Evolutionary conservation across 2,797 vertebrate species (phyloP).

Genomic region (Melanotaenia nigrans): DNA sequence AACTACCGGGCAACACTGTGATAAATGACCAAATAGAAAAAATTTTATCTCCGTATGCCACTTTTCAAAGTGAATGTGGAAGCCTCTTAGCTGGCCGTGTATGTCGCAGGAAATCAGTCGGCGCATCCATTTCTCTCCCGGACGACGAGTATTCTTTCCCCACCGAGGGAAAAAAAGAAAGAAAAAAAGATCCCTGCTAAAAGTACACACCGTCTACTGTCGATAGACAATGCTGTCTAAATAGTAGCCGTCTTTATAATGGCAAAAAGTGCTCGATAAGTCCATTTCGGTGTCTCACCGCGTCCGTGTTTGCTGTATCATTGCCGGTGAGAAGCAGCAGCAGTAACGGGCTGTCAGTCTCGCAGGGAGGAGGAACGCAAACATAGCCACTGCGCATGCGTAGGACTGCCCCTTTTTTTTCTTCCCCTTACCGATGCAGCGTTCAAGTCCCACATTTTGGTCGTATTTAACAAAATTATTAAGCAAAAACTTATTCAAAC

Average conservation of each 20-base stretch:
- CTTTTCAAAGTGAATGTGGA: constrained; percentile 19
- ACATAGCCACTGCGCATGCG: constrained; percentile 59
- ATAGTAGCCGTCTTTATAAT: constrained; percentile 42
- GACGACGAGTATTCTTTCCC: constrained; percentile 50
- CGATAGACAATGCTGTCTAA: constrained; percentile 2
- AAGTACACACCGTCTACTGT: constrained; percentile 9
- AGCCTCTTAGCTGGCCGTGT: constrained; percentile 62
- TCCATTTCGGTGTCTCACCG: constrained; percentile 53
- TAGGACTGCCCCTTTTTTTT: neutral
- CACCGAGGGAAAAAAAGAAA: neutral
- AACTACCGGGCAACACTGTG: neutral
- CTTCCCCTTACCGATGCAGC: neutral
- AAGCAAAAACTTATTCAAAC: no score
- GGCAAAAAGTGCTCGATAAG: constrained; percentile 36
- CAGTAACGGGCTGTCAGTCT: constrained; percentile 69
- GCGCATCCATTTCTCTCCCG: constrained; percentile 70
- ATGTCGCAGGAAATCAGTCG: constrained; percentile 73
- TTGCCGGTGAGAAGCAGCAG: constrained; percentile 69
- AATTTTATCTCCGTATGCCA: neutral
- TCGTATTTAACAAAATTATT: neutral
- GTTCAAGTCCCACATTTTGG: constrained; percentile 1
- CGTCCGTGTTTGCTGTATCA: constrained; percentile 83
- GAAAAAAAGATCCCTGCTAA: neutral
- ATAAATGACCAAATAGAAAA: neutral
- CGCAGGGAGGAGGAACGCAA: constrained; percentile 58